A percentile compares a stretch with the other conserved stretches of the same genome.
Evolutionary conservation across 2,888 invertebrate species (phyloP).

Genomic region (Stomorhina lunata): DNA sequence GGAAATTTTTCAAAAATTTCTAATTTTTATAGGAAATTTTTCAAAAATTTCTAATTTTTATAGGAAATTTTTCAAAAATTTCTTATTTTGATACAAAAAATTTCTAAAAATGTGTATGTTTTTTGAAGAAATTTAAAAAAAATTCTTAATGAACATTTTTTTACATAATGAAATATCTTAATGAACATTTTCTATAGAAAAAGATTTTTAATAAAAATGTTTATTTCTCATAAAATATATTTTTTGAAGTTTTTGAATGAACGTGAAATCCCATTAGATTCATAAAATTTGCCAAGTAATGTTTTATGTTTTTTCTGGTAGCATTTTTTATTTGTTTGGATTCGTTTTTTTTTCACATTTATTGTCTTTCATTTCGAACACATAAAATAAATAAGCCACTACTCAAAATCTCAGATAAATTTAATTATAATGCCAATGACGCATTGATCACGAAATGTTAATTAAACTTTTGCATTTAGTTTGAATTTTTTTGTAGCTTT

Average conservation of each 20-base stretch:
- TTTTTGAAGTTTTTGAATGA: slow-evolving; percentile 28
- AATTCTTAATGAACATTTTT: too few relatives aligned
- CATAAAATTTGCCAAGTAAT: slow-evolving; percentile 26
- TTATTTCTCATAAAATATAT: not conserved
- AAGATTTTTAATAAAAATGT: too few relatives aligned
- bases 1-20: too few relatives aligned
- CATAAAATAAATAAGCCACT: slow-evolving; percentile 23
- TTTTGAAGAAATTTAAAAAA: too few relatives aligned
- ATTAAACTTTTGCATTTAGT: slow-evolving; percentile 66
- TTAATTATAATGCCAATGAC: slow-evolving; percentile 68
- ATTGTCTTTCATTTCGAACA: not conserved
- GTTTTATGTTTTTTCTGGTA: slow-evolving; percentile 24
- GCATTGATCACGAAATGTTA: slow-evolving; percentile 67
- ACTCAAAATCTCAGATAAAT: slow-evolving; percentile 55
- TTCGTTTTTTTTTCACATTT: not conserved
- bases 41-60: too few relatives aligned
- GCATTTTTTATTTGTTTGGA: slow-evolving; percentile 49
- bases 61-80: too few relatives aligned
- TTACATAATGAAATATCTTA: too few relatives aligned
- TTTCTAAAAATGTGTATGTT: too few relatives aligned
- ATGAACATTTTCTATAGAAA: too few relatives aligned
- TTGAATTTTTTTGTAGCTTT: slow-evolving; percentile 9
- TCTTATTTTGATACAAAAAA: too few relatives aligned
- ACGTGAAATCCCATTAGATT: slow-evolving; percentile 12
- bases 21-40: too few relatives aligned